phyloP scores from a whole-genome alignment of 2,113 vertebrate genomes.

The Passer domesticus region DNA sequence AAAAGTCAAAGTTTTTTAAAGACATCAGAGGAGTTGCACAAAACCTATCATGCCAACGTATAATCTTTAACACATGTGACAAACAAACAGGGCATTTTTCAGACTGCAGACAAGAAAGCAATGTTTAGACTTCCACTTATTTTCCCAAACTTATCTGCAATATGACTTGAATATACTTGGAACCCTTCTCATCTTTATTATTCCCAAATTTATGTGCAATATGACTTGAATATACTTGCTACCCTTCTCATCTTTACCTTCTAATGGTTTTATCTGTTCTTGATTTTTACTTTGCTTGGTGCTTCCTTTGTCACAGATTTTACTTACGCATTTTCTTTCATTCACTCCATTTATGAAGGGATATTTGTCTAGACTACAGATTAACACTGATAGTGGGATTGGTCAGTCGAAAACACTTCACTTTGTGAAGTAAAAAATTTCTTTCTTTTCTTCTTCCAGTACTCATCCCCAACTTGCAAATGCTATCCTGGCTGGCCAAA shows the following conservation, averaged over 20 bases:
- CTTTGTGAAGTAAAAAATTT: not conserved
- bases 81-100: not conserved
- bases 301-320: not conserved
- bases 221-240: not conserved
- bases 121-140: not conserved
- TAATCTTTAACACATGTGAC: not conserved
- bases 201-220: not conserved
- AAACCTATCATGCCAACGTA: not conserved
- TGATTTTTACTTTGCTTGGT: not conserved
- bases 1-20: not conserved
- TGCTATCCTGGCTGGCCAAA: not conserved
- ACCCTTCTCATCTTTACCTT: not conserved
- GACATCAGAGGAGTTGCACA: not conserved
- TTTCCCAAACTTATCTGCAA: not conserved
- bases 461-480: not conserved
- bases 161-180: not conserved
- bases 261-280: not conserved
- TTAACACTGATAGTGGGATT: not conserved
- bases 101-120: not conserved
- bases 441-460: not conserved
- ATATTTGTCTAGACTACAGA: not conserved
- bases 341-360: not conserved
- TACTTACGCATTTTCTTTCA: not conserved
- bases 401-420: not conserved
- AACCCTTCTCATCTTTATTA: not conserved